Conservation (phyloP, 2,888 invertebrate genomes). For the Hyposoter dolosus region DNA sequence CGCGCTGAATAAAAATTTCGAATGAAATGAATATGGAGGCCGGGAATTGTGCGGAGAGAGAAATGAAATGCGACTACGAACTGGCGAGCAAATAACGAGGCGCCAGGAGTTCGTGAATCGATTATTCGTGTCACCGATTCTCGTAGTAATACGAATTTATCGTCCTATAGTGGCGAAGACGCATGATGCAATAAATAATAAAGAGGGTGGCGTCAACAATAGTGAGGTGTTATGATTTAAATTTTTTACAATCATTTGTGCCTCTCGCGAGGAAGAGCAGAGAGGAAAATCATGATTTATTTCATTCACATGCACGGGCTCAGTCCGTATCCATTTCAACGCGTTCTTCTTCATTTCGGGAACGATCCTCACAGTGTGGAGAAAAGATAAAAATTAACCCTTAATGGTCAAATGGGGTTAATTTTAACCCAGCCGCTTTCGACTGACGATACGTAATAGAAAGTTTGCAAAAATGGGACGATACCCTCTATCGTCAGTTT, state of each 20-base stretch:
- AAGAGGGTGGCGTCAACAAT: not conserved
- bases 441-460: too few species aligned
- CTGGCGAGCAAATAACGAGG: conserved; percentile 32
- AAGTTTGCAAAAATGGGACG: too few species aligned
- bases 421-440: too few species aligned
- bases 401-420: too few species aligned
- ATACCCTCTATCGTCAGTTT: too few species aligned
- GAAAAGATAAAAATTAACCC: too few species aligned
- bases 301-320: too few species aligned
- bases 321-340: too few species aligned
- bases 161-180: not conserved
- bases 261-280: too few species aligned
- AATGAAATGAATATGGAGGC: not conserved
- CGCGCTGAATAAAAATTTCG: not conserved
- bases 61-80: conserved; percentile 4
- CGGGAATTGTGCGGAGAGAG: not conserved
- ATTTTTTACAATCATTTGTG: not conserved
- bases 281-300: not conserved
- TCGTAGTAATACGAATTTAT: conserved; percentile 5
- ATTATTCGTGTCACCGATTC: conserved; percentile 19
- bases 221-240: conserved; percentile 1
- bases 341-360: too few species aligned
- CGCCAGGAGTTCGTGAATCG: conserved; percentile 52
- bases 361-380: too few species aligned
- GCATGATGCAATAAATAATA: conserved; percentile 36